Percentiles rank a stretch among this genome's conserved stretches.
Evolutionary conservation across 2,888 invertebrate genomes (phyloP).

Genomic region (Torymus tubicola): DNA sequence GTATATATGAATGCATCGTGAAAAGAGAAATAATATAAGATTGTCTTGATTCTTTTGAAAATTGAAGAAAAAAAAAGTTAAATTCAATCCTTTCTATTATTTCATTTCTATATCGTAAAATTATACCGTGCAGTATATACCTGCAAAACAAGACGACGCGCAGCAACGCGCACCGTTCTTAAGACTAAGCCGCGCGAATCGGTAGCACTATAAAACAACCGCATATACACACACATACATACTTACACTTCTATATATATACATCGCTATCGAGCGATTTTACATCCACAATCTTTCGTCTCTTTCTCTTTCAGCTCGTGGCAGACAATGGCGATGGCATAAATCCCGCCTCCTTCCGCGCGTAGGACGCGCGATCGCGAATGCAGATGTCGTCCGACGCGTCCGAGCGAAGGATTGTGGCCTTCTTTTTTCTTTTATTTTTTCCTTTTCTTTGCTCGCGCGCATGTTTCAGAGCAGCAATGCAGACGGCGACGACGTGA

Average conservation of each 20-base stretch:
- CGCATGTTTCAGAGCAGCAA: too few species aligned
- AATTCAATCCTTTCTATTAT: too few species aligned
- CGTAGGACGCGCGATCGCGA: conserved; percentile 55
- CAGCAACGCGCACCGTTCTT: background rate
- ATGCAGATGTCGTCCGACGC: conserved; percentile 57
- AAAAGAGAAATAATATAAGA: too few species aligned
- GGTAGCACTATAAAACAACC: conserved; percentile 41
- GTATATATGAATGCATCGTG: too few species aligned
- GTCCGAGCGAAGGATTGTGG: conserved; percentile 52
- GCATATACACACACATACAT: background rate
- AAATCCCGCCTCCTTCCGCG: conserved; percentile 55
- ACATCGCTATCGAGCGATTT: conserved; percentile 32
- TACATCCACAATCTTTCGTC: conserved; percentile 28
- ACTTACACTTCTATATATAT: background rate
- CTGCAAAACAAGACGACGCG: background rate
- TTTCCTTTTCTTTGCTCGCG: background rate
- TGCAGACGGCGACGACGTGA: conserved; percentile 14
- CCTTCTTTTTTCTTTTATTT: conserved; percentile 6
- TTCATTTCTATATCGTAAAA: too few species aligned
- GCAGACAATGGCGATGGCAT: conserved; percentile 54
- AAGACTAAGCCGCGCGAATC: conserved; percentile 19
- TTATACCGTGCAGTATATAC: background rate
- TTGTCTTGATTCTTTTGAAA: too few species aligned
- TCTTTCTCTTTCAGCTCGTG: conserved; percentile 3
- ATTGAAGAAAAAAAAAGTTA: too few species aligned